Conservation (phyloP, 1,140 invertebrate genomes). For the Luehdorfia chinensis region DNA sequence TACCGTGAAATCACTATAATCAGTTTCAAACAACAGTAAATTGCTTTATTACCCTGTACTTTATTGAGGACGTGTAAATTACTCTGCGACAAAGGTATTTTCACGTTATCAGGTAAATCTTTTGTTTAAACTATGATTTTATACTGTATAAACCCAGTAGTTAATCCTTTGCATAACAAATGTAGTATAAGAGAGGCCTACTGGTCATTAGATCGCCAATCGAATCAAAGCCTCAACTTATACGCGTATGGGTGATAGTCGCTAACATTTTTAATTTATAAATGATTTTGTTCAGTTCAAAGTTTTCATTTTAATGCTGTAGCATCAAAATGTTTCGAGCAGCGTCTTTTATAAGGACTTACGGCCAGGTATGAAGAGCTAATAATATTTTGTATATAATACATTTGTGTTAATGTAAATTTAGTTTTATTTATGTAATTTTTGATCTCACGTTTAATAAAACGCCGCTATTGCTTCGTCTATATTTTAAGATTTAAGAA, state of each 20-base stretch:
- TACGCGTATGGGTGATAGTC: neutral
- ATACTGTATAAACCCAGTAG: constrained; percentile 36
- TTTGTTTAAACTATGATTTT: constrained; percentile 44
- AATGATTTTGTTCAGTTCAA: constrained; percentile 2
- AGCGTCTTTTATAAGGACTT: constrained; percentile 54
- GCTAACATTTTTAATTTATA: constrained; percentile 7
- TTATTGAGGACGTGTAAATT: constrained; percentile 50
- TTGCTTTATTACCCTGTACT: constrained; percentile 40
- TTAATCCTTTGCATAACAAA: constrained; percentile 39
- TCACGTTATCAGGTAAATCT: constrained; percentile 45
- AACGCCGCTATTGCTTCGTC: too few relatives aligned
- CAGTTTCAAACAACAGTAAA: constrained; percentile 29
- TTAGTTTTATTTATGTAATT: too few relatives aligned
- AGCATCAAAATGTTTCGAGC: constrained; percentile 51
- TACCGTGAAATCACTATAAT: constrained; percentile 5
- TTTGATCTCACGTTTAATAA: too few relatives aligned
- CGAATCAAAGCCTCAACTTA: neutral
- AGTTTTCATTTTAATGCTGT: constrained; percentile 3
- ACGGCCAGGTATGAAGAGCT: constrained; percentile 44
- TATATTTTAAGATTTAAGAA: too few relatives aligned
- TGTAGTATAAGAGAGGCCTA: constrained; percentile 34
- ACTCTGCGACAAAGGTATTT: constrained; percentile 46
- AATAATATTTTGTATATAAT: constrained; percentile 1
- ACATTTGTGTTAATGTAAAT: too few relatives aligned
- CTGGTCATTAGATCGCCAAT: constrained; percentile 13